Conservation (phyloP, 2,888 invertebrate genomes). For the Lissocephala sabroskyi region DNA sequence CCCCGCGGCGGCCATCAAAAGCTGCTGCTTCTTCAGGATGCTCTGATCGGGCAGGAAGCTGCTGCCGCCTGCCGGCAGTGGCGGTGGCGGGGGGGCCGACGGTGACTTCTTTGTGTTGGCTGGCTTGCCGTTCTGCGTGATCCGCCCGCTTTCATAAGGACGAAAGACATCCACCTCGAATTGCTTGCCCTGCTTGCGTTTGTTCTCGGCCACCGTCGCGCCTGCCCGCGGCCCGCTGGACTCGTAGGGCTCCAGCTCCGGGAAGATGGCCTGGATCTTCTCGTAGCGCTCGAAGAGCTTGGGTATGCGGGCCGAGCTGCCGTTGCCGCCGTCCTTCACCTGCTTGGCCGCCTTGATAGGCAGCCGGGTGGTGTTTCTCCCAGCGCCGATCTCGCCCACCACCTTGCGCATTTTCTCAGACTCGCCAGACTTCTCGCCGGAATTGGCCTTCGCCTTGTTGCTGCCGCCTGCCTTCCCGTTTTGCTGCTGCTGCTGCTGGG, state of each 20-base stretch:
- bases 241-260: constrained; percentile 76
- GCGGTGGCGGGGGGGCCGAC: constrained; percentile 39
- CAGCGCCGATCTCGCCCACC: constrained; percentile 47
- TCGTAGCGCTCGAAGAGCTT: constrained; percentile 82
- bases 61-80: constrained; percentile 44
- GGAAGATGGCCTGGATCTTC: constrained; percentile 85
- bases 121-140: constrained; percentile 50
- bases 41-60: constrained; percentile 64
- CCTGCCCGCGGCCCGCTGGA: constrained; percentile 37
- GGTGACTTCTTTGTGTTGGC: constrained; percentile 71
- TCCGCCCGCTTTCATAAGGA: constrained; percentile 17
- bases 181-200: constrained; percentile 45
- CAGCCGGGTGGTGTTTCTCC: constrained; percentile 38
- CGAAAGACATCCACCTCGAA: constrained; percentile 46
- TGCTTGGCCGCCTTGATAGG: constrained; percentile 71
- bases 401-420: constrained; percentile 60
- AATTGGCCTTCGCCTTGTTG: constrained; percentile 47
- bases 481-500: constrained; percentile 45
- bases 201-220: constrained; percentile 3
- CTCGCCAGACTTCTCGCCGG: constrained; percentile 43
- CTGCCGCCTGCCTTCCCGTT: constrained; percentile 17
- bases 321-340: constrained; percentile 62
- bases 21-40: constrained; percentile 65
- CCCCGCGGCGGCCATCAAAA: constrained; percentile 59
- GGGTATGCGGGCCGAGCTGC: constrained; percentile 76